Evolutionary conservation across 2,113 vertebrate species (phyloP).

Genomic region (Pundamilia nyererei): DNA sequence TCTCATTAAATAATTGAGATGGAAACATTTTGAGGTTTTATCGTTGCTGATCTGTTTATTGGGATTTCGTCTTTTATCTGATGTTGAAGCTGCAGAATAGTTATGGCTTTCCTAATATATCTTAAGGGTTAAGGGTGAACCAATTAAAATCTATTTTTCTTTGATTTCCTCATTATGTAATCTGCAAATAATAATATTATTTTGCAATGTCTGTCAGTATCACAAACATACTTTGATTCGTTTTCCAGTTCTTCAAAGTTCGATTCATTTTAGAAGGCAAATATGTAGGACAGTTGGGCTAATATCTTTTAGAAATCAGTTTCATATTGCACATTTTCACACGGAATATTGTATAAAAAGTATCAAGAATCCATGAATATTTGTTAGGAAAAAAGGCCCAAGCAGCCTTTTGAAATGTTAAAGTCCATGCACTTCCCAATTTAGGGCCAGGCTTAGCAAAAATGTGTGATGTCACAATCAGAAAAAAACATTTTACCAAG

Average conservation of each 20-base stretch:
- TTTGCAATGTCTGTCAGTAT: neutral
- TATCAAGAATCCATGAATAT: neutral
- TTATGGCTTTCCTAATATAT: neutral
- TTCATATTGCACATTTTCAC: neutral
- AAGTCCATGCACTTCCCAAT: neutral
- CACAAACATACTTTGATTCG: neutral
- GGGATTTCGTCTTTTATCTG: neutral
- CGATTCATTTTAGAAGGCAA: neutral
- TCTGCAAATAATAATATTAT: neutral
- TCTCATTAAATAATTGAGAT: neutral
- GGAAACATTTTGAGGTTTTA: neutral
- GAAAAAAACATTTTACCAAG: neutral
- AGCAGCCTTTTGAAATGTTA: neutral
- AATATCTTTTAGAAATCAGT: neutral
- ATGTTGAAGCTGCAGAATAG: neutral
- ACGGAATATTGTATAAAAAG: neutral
- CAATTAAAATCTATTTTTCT: neutral
- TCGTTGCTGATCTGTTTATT: neutral
- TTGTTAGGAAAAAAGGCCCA: neutral
- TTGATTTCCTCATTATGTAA: neutral
- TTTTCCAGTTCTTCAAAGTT: neutral
- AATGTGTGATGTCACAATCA: neutral
- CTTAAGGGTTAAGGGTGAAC: neutral
- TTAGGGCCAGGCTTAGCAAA: neutral
- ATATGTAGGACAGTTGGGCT: neutral